A percentile compares a stretch with the other conserved stretches of the same genome.
Evolutionary conservation across 2,888 invertebrate genomes (phyloP).

Genomic region (Eupithecia inturbata): DNA sequence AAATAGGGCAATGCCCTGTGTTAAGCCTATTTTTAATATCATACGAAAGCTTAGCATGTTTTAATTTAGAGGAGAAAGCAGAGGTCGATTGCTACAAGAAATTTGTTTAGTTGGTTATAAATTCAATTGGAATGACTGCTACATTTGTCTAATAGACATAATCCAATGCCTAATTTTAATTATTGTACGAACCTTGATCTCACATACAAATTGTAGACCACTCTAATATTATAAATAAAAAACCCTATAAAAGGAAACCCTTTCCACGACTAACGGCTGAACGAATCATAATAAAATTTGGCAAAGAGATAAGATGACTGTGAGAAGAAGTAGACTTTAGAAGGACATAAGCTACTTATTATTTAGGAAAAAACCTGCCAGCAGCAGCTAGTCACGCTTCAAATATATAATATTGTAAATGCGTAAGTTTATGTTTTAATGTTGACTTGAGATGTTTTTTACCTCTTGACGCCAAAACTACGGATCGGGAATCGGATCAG

Average conservation of each 20-base stretch:
- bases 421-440: too few species aligned
- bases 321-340: not conserved
- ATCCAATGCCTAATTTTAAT: not conserved
- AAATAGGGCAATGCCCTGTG: slow-evolving; percentile 25
- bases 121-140: not conserved
- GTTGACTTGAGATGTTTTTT: too few species aligned
- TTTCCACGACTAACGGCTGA: not conserved
- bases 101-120: not conserved
- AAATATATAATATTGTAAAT: too few species aligned
- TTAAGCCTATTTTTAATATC: not conserved
- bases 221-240: not conserved
- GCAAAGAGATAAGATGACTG: too few species aligned
- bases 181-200: not conserved
- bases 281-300: not conserved
- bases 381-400: too few species aligned
- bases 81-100: not conserved
- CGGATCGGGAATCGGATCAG: too few species aligned
- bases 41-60: not conserved
- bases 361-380: not conserved
- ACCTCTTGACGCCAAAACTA: too few species aligned
- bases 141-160: not conserved
- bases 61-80: not conserved
- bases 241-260: not conserved
- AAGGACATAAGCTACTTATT: not conserved
- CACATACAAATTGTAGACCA: not conserved